Evolutionary conservation across 2,797 vertebrate genomes (phyloP).

Genomic region (Sebastes cheni): DNA sequence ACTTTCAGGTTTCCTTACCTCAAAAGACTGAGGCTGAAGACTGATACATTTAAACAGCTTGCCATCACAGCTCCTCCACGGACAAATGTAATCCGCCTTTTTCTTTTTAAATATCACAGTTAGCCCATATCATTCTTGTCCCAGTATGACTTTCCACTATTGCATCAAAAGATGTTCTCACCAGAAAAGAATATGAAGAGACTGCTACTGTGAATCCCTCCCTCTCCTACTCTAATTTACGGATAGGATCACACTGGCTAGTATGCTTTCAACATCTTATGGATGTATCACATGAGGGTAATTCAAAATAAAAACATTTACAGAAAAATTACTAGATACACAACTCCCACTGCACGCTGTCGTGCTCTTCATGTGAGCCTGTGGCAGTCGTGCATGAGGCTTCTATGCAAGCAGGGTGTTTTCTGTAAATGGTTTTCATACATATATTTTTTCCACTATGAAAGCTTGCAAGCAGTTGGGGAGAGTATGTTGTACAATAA

Average conservation of each 20-base stretch:
- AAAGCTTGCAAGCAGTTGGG: background rate
- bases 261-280: background rate
- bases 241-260: background rate
- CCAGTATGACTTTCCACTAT: background rate
- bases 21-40: background rate
- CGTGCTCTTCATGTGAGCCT: background rate
- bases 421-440: background rate
- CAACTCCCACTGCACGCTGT: background rate
- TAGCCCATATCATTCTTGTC: background rate
- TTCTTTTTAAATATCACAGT: constrained; percentile 8
- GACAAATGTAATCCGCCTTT: background rate
- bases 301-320: background rate
- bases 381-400: background rate
- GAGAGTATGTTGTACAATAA: background rate
- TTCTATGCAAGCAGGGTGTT: background rate
- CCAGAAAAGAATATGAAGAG: background rate
- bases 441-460: background rate
- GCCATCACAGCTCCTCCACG: background rate
- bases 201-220: constrained; percentile 11
- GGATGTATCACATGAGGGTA: background rate
- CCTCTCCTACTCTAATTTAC: background rate
- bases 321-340: background rate
- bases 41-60: constrained; percentile 2
- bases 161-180: constrained; percentile 6
- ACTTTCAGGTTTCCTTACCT: background rate